phyloP scores from a whole-genome alignment of 2,888 invertebrate genomes.

The Pristionchus exspectatus region DNA sequence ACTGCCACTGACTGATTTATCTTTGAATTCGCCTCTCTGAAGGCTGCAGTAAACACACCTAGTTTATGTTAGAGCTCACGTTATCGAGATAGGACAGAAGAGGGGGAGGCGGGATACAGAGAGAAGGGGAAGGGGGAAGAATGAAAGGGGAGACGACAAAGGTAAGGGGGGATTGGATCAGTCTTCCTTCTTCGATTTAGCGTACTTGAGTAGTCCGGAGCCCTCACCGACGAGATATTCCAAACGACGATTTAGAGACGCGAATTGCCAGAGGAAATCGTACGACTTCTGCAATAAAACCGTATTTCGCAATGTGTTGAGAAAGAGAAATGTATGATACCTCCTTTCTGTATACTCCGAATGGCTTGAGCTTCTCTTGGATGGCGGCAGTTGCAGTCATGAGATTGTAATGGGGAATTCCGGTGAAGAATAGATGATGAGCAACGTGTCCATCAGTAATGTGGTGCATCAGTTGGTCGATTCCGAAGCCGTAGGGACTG shows the following conservation, averaged over 20 bases:
- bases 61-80: slow-evolving; percentile 40
- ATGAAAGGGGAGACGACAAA: slow-evolving; percentile 20
- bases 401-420: slow-evolving; percentile 71
- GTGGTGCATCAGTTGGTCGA: slow-evolving; percentile 70
- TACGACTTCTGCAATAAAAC: slow-evolving; percentile 46
- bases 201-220: slow-evolving; percentile 53
- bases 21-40: slow-evolving; percentile 34
- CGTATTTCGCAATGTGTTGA: neutral
- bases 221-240: slow-evolving; percentile 56
- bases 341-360: slow-evolving; percentile 54
- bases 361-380: slow-evolving; percentile 54
- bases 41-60: slow-evolving; percentile 45
- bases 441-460: slow-evolving; percentile 75
- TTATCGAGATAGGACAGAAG: slow-evolving; percentile 31
- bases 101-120: neutral
- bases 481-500: slow-evolving; percentile 70
- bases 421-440: slow-evolving; percentile 74
- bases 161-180: slow-evolving; percentile 2
- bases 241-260: slow-evolving; percentile 47
- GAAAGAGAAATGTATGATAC: neutral
- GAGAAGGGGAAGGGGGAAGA: neutral
- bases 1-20: slow-evolving; percentile 40
- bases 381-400: slow-evolving; percentile 69
- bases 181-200: slow-evolving; percentile 42
- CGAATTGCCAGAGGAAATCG: slow-evolving; percentile 57